These are phyloP conservation scores for Oreortyx pictus DNA, from an alignment of 2,797 vertebrate genomes.

Conservation along the genomic window DNA sequence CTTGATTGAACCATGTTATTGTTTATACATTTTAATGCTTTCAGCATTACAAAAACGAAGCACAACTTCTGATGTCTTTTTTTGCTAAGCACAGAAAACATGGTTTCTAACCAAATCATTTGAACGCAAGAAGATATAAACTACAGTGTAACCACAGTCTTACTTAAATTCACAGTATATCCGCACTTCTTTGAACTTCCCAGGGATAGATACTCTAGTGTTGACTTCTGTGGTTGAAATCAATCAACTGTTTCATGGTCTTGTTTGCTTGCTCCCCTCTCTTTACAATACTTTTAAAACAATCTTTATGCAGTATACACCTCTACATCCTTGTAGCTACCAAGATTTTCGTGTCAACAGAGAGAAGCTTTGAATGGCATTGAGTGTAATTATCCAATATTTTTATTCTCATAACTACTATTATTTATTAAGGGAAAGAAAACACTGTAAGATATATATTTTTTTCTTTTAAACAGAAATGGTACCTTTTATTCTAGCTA, in stretches of 20 bases:
- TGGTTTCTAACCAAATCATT: slow-evolving; percentile 24
- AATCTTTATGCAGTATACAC: not conserved
- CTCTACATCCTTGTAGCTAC: not conserved
- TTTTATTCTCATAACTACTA: not conserved
- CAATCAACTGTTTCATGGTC: not conserved
- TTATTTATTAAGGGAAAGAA: not conserved
- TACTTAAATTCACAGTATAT: slow-evolving; percentile 36
- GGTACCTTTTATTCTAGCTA: not conserved
- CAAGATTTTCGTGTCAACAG: not conserved
- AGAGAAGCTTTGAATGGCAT: not conserved
- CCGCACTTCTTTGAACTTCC: not conserved
- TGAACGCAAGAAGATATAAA: slow-evolving; percentile 12
- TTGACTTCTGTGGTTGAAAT: slow-evolving; percentile 17
- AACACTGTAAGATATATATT: not conserved
- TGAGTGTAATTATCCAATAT: not conserved
- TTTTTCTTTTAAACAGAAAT: not conserved
- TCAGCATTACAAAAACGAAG: slow-evolving; percentile 34
- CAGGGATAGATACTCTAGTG: not conserved
- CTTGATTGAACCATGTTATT: slow-evolving; percentile 57
- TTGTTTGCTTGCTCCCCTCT: not conserved
- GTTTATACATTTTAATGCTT: slow-evolving; percentile 33
- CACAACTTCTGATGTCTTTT: not conserved
- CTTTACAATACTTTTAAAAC: not conserved
- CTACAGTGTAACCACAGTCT: not conserved
- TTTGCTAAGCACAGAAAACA: not conserved